phyloP scores from a whole-genome alignment of 2,797 vertebrate species.

The Glossophaga mutica region DNA sequence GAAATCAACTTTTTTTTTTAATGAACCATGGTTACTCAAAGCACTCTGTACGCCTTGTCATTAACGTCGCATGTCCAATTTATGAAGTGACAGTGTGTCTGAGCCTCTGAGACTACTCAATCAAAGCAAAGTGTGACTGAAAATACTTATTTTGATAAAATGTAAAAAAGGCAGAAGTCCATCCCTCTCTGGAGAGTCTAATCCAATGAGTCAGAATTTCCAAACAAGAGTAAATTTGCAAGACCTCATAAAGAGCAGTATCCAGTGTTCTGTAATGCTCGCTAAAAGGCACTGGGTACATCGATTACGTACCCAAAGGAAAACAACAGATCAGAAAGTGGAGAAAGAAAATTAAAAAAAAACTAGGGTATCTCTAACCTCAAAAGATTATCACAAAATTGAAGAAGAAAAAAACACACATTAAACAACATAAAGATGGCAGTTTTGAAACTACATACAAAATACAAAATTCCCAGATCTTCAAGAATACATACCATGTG shows the following conservation, averaged over 20 bases:
- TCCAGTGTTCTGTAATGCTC: rapidly evolving
- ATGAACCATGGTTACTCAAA: neutral
- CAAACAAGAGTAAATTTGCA: neutral
- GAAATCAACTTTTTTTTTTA: neutral
- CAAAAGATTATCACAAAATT: neutral
- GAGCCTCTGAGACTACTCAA: neutral
- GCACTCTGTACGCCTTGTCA: neutral
- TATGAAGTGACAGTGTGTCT: neutral
- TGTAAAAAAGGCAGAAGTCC: neutral
- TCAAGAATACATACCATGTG: neutral
- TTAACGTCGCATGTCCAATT: neutral
- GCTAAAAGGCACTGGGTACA: neutral
- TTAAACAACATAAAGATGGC: neutral
- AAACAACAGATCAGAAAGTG: neutral
- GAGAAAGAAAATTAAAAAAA: neutral
- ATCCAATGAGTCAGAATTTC: neutral
- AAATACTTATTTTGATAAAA: neutral
- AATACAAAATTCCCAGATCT: neutral
- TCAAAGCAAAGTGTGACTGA: neutral
- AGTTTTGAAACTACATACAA: neutral
- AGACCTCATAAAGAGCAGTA: neutral
- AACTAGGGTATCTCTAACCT: neutral
- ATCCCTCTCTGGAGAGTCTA: neutral
- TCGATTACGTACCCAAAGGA: neutral
- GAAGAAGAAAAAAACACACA: neutral